phyloP scores from a whole-genome alignment of 2,888 invertebrate genomes.

The Xestia ashworthii region DNA sequence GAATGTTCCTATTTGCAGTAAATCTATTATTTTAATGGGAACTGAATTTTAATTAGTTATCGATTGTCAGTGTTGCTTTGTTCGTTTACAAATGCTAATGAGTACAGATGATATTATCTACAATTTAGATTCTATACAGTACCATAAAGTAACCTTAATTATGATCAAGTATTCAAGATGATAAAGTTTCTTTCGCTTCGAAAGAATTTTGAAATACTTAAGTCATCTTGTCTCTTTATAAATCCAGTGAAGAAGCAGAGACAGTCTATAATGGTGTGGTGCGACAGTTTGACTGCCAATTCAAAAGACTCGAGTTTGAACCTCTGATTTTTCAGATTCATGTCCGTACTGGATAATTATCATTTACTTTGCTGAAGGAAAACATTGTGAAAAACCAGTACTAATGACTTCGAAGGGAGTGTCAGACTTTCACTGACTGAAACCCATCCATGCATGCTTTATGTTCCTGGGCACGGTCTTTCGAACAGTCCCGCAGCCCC shows the following conservation, averaged over 20 bases:
- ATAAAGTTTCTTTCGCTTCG: background rate
- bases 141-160: background rate
- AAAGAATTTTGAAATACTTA: background rate
- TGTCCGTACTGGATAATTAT: no score
- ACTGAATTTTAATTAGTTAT: conserved; percentile 26
- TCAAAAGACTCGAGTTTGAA: no score
- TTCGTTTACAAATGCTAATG: background rate
- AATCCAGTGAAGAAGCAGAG: background rate
- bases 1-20: conserved; percentile 64
- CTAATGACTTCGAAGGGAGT: no score
- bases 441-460: no score
- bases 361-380: no score
- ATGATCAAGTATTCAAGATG: background rate
- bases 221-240: conserved; percentile 8
- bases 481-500: no score
- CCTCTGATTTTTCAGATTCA: no score
- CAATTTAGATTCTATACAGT: background rate
- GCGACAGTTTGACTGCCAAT: no score
- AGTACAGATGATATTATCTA: background rate
- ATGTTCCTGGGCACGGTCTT: no score
- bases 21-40: conserved; percentile 39
- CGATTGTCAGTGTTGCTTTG: background rate
- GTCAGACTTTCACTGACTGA: no score
- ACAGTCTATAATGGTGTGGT: no score
- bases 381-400: no score